Evolutionary conservation across 2,113 vertebrate genomes (phyloP).

Genomic region (Xenus cinereus): DNA sequence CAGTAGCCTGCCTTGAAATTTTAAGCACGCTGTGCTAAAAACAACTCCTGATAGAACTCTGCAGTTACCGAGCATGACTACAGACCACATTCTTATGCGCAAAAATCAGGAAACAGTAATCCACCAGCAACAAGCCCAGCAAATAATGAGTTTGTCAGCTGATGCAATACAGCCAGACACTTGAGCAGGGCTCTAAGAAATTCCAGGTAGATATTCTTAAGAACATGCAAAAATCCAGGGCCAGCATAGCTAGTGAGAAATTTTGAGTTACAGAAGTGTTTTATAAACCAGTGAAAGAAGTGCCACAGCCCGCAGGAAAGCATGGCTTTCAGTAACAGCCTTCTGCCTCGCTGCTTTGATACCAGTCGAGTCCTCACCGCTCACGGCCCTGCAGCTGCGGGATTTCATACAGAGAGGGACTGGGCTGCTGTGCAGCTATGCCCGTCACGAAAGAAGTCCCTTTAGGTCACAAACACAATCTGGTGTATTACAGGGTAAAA

Average conservation of each 20-base stretch:
- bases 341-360: background rate
- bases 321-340: background rate
- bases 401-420: accelerated
- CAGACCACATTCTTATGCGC: accelerated
- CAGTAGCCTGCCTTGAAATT: background rate
- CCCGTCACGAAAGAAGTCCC: accelerated
- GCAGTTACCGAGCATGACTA: background rate
- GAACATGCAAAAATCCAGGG: background rate
- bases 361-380: accelerated
- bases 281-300: background rate
- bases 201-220: background rate
- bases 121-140: accelerated
- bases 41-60: background rate
- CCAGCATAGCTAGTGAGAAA: background rate
- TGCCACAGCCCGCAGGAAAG: background rate
- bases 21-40: background rate
- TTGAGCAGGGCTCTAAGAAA: accelerated
- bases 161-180: background rate
- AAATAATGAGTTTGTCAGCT: background rate
- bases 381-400: accelerated
- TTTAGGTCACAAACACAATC: no score
- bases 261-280: accelerated
- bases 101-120: background rate
- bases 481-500: background rate
- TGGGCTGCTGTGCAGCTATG: accelerated